phyloP scores from a whole-genome alignment of 2,888 invertebrate species.

The Opisthograptis luteolata region DNA sequence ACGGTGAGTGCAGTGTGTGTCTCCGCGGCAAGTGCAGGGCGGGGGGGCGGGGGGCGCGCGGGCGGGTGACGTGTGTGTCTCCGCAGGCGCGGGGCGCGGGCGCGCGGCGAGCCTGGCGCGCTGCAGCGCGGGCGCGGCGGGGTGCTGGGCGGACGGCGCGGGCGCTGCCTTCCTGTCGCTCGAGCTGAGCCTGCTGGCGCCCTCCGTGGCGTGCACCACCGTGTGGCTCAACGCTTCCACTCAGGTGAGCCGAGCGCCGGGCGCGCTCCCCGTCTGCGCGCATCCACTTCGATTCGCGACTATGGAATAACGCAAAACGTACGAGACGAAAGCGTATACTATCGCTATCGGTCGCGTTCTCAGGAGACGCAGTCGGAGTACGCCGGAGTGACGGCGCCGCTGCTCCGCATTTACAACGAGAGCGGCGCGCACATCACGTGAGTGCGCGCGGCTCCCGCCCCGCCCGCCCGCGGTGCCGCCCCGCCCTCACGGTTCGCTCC shows the following conservation, averaged over 20 bases:
- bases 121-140: conserved; percentile 54
- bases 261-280: too few species aligned
- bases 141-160: conserved; percentile 50
- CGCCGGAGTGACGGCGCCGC: conserved; percentile 60
- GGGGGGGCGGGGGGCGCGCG: conserved; percentile 44
- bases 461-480: background rate
- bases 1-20: conserved; percentile 46
- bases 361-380: conserved; percentile 68
- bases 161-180: conserved; percentile 59
- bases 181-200: conserved; percentile 54
- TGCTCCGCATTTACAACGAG: conserved; percentile 67
- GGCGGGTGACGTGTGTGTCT: conserved; percentile 50
- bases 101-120: conserved; percentile 51
- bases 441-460: conserved; percentile 33
- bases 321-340: too few species aligned
- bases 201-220: conserved; percentile 54
- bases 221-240: conserved; percentile 66
- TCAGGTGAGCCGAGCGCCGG: conserved; percentile 49
- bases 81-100: conserved; percentile 43
- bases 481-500: background rate
- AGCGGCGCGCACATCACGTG: conserved; percentile 60
- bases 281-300: too few species aligned
- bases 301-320: too few species aligned
- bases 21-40: too few species aligned
- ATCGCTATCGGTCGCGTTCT: too few species aligned